Conservation (phyloP, 2,888 invertebrate species). For the Digitonthophagus gazella region DNA sequence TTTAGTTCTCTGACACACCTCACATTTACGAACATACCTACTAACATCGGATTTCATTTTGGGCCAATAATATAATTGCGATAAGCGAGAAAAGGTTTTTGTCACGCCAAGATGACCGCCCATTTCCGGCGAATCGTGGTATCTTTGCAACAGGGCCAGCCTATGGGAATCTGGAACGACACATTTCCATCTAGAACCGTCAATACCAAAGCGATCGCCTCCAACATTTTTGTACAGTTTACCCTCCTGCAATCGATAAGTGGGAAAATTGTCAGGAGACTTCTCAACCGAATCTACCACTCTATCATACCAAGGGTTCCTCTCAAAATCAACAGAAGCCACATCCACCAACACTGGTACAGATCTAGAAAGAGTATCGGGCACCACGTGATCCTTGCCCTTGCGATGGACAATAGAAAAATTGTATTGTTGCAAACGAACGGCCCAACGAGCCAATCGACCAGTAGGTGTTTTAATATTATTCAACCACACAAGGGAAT, state of each 20-base stretch:
- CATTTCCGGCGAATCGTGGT: constrained; percentile 29
- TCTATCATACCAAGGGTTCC: no score
- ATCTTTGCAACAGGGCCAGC: background rate
- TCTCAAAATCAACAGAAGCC: no score
- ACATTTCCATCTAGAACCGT: constrained; percentile 29
- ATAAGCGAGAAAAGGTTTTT: constrained; percentile 29
- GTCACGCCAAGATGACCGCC: constrained; percentile 37
- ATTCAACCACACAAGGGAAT: constrained; percentile 19
- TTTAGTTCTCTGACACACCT: constrained; percentile 35
- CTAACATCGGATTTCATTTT: constrained; percentile 34
- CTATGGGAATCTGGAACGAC: constrained; percentile 23
- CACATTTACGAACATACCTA: constrained; percentile 29
- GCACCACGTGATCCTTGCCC: constrained; percentile 19
- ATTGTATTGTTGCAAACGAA: constrained; percentile 23
- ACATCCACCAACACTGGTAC: background rate
- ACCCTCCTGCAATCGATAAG: no score
- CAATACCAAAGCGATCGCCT: no score
- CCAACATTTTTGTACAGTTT: no score
- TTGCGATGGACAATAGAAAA: constrained; percentile 24
- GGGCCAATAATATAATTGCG: constrained; percentile 37
- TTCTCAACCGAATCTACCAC: no score
- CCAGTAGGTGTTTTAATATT: constrained; percentile 16
- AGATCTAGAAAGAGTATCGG: constrained; percentile 20
- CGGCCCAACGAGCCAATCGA: constrained; percentile 21
- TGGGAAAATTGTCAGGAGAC: no score